Base-by-base conservation (phyloP, 2,888 invertebrate species). In the Philhelius pedissequus region DNA sequence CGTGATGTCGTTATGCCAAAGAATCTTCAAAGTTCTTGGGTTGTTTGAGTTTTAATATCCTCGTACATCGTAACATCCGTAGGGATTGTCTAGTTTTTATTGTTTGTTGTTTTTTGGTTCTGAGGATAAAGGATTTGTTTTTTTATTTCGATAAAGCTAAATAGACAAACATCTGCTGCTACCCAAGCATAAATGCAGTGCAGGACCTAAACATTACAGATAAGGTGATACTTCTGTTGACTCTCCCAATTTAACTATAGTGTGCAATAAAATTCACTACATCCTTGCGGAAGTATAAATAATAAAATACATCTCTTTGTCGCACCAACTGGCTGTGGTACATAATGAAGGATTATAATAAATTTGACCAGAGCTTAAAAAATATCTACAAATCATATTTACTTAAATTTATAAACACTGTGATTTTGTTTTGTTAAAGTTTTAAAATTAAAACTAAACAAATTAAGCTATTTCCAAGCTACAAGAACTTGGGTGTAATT, bases 11-110 rank as follows among this genome's bases (percentile, higher is more conserved):
- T 78, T 73, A 58, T 56, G 71, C 13, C 13, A 22, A 15, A 43
- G 38, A 38, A 77, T 62, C 62, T 56, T 48, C 25, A 71, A 64
- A 78, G 64, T 71, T 43, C 8, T 13, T 48, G n/a, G 18, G 38
- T 71, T 54, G 45, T 30, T 71, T 71, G 35, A 64, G 40, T 71
- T 71, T 56, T 71, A 64, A 64, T 71, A 64, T 64, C 22, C 56
- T 22, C n/a, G n/a, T 4, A 15, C n/a, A 35, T 77, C 15, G 64
- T 48, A 27, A 62, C 15, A 45, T 9, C 25, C 18, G 32, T 54
- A 35, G 35, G 48, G 60, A 25, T 25, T 60, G 9, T 50, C 35
- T n/a, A 15, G 13, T 8, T 40, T 60, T 77, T 43, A 54, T 62
- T 70, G 35, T 54, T 38, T 58, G n/a, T n/a, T 38, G n/a, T 38